Conservation (phyloP, 2,113 vertebrate species). For the Equus przewalskii region DNA sequence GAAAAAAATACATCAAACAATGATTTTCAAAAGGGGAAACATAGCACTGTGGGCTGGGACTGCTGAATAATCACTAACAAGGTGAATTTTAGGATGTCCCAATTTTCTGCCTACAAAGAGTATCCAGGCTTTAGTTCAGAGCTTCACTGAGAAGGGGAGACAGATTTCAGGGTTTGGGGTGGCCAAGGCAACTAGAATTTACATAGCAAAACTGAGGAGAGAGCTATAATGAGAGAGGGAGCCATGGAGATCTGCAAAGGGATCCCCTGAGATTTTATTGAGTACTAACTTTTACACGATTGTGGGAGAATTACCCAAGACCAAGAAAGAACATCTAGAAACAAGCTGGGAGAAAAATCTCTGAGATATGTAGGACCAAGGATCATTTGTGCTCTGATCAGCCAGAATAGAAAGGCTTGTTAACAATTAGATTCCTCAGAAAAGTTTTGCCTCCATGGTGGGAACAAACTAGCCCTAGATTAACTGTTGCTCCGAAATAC, state of each 20-base stretch:
- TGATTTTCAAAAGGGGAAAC: neutral
- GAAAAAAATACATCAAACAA: neutral
- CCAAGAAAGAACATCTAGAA: neutral
- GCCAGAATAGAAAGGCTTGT: neutral
- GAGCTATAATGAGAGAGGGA: neutral
- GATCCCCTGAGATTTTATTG: neutral
- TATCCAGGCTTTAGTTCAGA: neutral
- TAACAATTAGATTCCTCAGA: neutral
- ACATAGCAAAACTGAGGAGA: neutral
- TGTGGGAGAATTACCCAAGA: neutral
- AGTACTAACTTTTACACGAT: neutral
- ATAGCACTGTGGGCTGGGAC: neutral
- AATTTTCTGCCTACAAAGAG: neutral
- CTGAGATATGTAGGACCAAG: neutral
- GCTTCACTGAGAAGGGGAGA: neutral
- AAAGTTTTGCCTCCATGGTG: neutral
- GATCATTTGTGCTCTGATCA: neutral
- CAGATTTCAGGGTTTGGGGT: neutral
- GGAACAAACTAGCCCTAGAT: neutral
- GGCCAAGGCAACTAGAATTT: neutral
- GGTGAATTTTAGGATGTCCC: neutral
- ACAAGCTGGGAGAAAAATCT: neutral
- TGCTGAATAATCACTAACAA: neutral
- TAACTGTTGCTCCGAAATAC: neutral
- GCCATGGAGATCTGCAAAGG: neutral